These are phyloP conservation scores for Spongia lamella DNA, from an alignment of 37 sponge, comb jelly and placozoan species.

Conservation along the genomic window DNA sequence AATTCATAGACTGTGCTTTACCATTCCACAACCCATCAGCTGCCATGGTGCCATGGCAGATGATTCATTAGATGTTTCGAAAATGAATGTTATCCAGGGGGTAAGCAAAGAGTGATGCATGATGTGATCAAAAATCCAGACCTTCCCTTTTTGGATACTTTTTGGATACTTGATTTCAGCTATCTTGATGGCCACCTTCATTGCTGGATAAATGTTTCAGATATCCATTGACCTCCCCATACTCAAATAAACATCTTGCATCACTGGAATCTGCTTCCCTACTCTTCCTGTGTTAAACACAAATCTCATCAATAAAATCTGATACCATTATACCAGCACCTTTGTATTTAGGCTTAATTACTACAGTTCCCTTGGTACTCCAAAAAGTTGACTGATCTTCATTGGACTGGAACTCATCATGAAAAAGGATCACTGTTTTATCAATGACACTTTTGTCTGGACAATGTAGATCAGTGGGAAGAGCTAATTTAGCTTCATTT, in stretches of 20 bases:
- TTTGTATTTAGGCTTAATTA: constrained; percentile 32
- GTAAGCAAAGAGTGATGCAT: too few species aligned
- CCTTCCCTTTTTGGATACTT: constrained; percentile 11
- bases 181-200: constrained; percentile 24
- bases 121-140: constrained; percentile 57
- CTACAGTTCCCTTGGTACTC: constrained; percentile 14
- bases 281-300: too few species aligned
- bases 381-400: constrained; percentile 40
- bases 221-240: constrained; percentile 23
- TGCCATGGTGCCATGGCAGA: constrained; percentile 15
- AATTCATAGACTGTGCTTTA: constrained; percentile 29
- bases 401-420: constrained; percentile 54
- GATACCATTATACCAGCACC: constrained; percentile 31
- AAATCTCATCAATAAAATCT: too few species aligned
- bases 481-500: not conserved
- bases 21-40: constrained; percentile 38
- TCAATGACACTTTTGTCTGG: not conserved
- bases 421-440: constrained; percentile 26
- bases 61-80: too few species aligned
- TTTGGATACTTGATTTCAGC: constrained; percentile 33
- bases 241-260: constrained; percentile 15
- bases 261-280: too few species aligned
- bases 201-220: constrained; percentile 36
- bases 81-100: too few species aligned
- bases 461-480: constrained; percentile 1